These are phyloP conservation scores for Borostomias antarcticus DNA, from an alignment of 2,797 vertebrate genomes.

Conservation along the genomic window DNA sequence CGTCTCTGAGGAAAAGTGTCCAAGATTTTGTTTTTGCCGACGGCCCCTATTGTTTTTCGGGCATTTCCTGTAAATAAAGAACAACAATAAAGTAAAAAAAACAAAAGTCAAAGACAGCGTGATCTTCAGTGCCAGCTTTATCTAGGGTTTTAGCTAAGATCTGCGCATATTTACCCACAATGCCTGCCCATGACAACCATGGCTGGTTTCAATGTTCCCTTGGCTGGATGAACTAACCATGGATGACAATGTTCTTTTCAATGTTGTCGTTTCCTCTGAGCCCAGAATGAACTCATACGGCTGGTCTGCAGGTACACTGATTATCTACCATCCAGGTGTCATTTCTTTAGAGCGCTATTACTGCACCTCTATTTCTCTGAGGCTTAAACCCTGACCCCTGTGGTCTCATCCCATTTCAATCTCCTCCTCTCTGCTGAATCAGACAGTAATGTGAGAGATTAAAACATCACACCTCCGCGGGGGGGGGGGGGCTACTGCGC, in stretches of 20 bases:
- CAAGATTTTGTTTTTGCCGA: conserved; percentile 94
- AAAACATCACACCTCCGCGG: not conserved
- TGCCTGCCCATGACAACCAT: not conserved
- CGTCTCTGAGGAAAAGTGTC: conserved; percentile 94
- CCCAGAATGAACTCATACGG: not conserved
- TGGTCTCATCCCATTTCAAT: not conserved
- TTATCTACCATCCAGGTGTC: not conserved
- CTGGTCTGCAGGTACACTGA: not conserved
- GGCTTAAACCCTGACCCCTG: not conserved
- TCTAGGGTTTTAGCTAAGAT: no score
- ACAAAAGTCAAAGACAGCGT: conserved; percentile 1
- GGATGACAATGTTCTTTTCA: not conserved
- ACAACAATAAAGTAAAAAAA: no score
- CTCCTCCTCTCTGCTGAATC: not conserved
- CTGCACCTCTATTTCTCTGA: not conserved
- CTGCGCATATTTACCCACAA: not conserved
- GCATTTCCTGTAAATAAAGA: conserved; percentile 90
- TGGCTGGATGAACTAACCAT: not conserved
- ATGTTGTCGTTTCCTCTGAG: no score
- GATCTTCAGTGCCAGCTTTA: no score
- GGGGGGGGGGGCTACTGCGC: conserved; percentile 19
- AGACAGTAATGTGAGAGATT: no score
- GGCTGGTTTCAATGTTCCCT: not conserved
- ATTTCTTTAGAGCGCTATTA: not conserved
- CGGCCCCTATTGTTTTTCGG: conserved; percentile 94